Evolutionary conservation across 2,113 vertebrate genomes (phyloP), one percentile per base, ranked within the genome.

Genomic region (Chinchilla lanigera): DNA sequence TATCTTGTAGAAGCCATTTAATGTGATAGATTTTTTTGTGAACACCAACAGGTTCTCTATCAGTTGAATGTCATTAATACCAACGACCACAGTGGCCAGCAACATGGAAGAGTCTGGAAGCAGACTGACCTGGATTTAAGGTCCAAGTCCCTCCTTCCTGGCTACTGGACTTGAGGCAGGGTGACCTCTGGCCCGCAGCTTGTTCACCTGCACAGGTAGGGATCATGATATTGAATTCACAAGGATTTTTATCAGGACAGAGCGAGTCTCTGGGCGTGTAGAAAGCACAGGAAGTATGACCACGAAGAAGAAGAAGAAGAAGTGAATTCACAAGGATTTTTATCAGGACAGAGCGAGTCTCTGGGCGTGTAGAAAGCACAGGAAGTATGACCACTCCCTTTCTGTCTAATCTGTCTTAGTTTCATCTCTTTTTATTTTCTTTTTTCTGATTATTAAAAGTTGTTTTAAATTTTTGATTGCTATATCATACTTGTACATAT

Each of bases 71-170:
- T 44, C 33, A 56, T 58, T 47, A 82, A 85, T 28, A 88, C 13
- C 22, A 7, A 67, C 63, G 90, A 20, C 86, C n/a, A 94, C 19
- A 5, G 0, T 41, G 16, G 35, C 54, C 73, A 33, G 24, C 60
- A 75, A 88, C 30, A 38, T 33, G 95, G 30, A 94, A 96, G 47
- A 73, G 56, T 90, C 78, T 73, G 82, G 56, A 95, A 96, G 81
- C 38, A 71, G 44, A 41, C 14, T 60, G 88, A 63, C 63, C 33
- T 88, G 52, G 7, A 47, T 93, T 95, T 93, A 73, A 19, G 71
- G 78, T 93, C 47, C 24, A 85, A 30, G 19, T 52, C 69, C 12
- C 35, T 90, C 86, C 44, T 90, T 97, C 63, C 94, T 87, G 69
- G 26, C 33, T 94, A 33, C 73, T 63, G 33, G 71, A 71, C 52